phyloP scores from a whole-genome alignment of 2,797 vertebrate species.

The Sparidentex hasta region DNA sequence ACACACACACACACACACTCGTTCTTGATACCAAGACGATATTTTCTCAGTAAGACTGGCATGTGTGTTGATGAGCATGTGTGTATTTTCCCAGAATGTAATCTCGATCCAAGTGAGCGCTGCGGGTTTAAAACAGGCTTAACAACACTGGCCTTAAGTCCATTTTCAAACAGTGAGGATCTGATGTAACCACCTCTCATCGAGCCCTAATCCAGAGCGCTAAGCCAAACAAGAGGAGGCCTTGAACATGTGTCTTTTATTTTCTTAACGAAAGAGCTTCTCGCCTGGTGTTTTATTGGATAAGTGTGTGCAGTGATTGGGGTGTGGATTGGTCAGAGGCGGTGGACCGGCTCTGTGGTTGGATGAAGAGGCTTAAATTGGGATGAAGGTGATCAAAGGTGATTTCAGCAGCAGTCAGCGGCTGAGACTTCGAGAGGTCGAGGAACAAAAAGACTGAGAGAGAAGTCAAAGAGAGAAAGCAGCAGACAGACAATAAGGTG shows the following conservation, averaged over 20 bases:
- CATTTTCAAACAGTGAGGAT: constrained; percentile 34
- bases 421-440: not conserved
- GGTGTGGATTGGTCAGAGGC: constrained; percentile 22
- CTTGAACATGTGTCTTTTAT: constrained; percentile 22
- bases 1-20: not conserved
- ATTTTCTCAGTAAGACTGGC: not conserved
- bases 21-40: constrained; percentile 1
- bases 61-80: not conserved
- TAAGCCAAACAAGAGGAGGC: constrained; percentile 50
- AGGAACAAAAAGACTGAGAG: not conserved
- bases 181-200: constrained; percentile 43
- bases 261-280: not conserved
- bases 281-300: constrained; percentile 6
- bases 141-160: constrained; percentile 12
- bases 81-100: constrained; percentile 36
- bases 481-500: not conserved
- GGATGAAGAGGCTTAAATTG: constrained; percentile 14
- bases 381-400: constrained; percentile 53
- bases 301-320: constrained; percentile 47
- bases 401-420: constrained; percentile 3
- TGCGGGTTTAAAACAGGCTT: constrained; percentile 50
- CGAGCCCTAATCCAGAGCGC: constrained; percentile 31
- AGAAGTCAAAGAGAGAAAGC: not conserved
- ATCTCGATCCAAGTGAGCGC: constrained; percentile 25
- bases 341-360: not conserved